Conservation (phyloP, 2,113 vertebrate species). For the Mus spicilegus region DNA sequence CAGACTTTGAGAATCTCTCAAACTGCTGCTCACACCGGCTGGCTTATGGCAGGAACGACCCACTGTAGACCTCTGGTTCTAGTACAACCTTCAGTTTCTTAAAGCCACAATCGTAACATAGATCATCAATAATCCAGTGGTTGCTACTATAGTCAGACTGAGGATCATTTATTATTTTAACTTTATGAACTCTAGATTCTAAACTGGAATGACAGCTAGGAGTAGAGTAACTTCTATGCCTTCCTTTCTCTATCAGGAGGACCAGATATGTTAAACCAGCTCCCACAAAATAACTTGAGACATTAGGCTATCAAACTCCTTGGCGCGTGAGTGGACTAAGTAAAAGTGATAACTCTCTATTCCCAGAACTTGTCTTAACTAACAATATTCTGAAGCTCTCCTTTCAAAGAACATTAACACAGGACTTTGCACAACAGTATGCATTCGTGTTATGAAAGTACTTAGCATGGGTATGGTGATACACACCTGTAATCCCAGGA, state of each 20-base stretch:
- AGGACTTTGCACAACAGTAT: conserved; percentile 3
- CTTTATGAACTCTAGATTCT: conserved; percentile 55
- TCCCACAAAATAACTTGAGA: conserved; percentile 47
- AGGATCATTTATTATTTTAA: conserved; percentile 38
- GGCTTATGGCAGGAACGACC: conserved; percentile 67
- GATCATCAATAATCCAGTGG: conserved; percentile 4
- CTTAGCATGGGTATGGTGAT: neutral
- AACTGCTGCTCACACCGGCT: conserved; percentile 71
- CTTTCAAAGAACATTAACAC: conserved; percentile 44
- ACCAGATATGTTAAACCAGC: conserved; percentile 44
- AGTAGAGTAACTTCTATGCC: conserved; percentile 32
- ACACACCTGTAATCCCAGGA: neutral
- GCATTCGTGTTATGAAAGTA: conserved; percentile 40
- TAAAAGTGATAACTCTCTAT: conserved; percentile 13
- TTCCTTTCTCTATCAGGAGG: conserved; percentile 36
- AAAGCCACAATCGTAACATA: conserved; percentile 20
- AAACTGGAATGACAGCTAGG: neutral
- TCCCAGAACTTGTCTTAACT: conserved; percentile 42
- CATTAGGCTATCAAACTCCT: neutral
- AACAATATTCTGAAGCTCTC: conserved; percentile 41
- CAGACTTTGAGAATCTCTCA: conserved; percentile 52
- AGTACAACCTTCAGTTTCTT: conserved; percentile 1
- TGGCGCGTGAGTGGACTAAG: conserved; percentile 34
- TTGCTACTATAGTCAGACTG: conserved; percentile 32
- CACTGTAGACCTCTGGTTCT: conserved; percentile 41